A percentile compares a stretch with the other conserved stretches of the same genome.
Evolutionary conservation across 2,797 vertebrate genomes (phyloP).

Genomic region (Podarcis siculus): DNA sequence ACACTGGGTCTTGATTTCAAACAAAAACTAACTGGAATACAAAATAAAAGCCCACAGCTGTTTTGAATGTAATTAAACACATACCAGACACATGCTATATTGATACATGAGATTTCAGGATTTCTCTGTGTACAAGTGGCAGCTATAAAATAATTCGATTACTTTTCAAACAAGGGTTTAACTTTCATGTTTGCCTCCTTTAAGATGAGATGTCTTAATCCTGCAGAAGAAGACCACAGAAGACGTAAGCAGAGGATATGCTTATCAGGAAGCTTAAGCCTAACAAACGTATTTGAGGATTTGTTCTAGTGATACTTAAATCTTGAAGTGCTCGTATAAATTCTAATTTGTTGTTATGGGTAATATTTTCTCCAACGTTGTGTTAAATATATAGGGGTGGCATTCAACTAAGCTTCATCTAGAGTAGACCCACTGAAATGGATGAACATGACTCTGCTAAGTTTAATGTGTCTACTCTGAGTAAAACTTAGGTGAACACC

Average conservation of each 20-base stretch:
- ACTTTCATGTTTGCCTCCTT: conserved; percentile 32
- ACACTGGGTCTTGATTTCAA: not conserved
- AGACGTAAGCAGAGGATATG: not conserved
- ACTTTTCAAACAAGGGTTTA: conserved; percentile 45
- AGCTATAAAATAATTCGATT: conserved; percentile 41
- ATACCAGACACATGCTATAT: not conserved
- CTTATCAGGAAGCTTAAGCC: not conserved
- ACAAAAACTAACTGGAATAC: not conserved
- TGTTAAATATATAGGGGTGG: not conserved
- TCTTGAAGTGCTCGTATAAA: not conserved
- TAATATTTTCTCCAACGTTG: not conserved
- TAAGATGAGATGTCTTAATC: conserved; percentile 20
- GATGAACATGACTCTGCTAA: no score
- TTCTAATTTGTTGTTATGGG: not conserved
- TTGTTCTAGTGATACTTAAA: not conserved
- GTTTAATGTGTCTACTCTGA: no score
- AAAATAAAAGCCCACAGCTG: not conserved
- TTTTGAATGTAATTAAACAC: not conserved
- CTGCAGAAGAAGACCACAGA: conserved; percentile 23
- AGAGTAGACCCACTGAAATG: no score
- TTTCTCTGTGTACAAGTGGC: conserved; percentile 23
- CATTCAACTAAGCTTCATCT: no score
- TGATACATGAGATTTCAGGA: conserved; percentile 25
- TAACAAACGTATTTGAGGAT: conserved; percentile 27
- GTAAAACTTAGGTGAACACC: no score